phyloP scores from a whole-genome alignment of 2,888 invertebrate species.

The Campopleginae sp. region DNA sequence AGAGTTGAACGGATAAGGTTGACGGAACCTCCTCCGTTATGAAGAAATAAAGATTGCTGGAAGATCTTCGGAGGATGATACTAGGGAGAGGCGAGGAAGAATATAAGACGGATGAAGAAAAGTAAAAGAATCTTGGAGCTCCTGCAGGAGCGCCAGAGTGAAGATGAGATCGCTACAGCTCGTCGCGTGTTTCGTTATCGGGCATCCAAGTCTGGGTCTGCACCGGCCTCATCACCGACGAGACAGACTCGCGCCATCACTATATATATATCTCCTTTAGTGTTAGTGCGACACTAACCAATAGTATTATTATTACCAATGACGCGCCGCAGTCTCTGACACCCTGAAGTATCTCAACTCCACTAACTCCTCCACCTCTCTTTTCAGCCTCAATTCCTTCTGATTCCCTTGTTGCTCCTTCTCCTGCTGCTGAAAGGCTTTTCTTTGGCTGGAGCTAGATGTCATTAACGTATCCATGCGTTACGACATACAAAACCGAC shows the following conservation, averaged over 20 bases:
- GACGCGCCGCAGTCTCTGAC: constrained; percentile 32
- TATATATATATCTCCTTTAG: constrained; percentile 11
- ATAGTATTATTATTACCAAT: constrained; percentile 22
- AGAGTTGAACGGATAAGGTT: background rate
- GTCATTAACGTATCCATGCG: background rate
- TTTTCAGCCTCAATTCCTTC: background rate
- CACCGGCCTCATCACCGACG: constrained; percentile 77
- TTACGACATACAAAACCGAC: background rate
- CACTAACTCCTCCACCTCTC: constrained; percentile 33
- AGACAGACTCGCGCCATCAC: constrained; percentile 12
- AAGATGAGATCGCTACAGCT: constrained; percentile 48
- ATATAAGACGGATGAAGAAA: constrained; percentile 17
- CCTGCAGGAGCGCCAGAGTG: constrained; percentile 50
- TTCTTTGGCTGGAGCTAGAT: background rate
- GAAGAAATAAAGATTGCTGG: constrained; percentile 51
- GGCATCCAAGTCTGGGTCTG: constrained; percentile 76
- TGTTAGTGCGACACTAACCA: constrained; percentile 23
- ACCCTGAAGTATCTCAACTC: constrained; percentile 37
- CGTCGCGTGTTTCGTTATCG: constrained; percentile 75
- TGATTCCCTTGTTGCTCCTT: background rate
- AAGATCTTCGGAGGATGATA: constrained; percentile 39
- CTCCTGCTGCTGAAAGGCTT: background rate
- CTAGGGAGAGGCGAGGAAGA: constrained; percentile 24
- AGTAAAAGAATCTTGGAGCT: constrained; percentile 41
- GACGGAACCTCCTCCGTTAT: constrained; percentile 24